Evolutionary conservation across 2,888 invertebrate genomes (phyloP).

Genomic region (Chrysotoxum bicinctum): DNA sequence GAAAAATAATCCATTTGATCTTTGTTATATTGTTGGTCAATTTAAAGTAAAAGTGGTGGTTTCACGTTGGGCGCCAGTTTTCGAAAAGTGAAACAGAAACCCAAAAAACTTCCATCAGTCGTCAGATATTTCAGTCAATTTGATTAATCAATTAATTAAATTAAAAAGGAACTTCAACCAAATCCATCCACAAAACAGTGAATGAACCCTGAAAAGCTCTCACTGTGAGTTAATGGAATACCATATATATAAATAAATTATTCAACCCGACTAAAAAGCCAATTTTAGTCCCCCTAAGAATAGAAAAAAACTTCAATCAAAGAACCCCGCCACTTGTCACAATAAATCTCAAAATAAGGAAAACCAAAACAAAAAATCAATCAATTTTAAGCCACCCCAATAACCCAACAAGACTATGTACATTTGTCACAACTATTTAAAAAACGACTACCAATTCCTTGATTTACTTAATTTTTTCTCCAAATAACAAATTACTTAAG

Average conservation of each 20-base stretch:
- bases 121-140: not conserved
- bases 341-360: slow-evolving; percentile 43
- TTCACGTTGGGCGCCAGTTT: not conserved
- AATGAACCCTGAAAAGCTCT: slow-evolving; percentile 6
- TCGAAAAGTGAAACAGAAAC: not conserved
- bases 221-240: not conserved
- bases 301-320: slow-evolving; percentile 8
- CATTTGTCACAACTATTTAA: slow-evolving; percentile 63
- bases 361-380: slow-evolving; percentile 17
- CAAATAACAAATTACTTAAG: slow-evolving; percentile 44
- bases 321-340: slow-evolving; percentile 30
- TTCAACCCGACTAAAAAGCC: not conserved
- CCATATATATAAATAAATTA: slow-evolving; percentile 2
- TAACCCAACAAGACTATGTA: no score
- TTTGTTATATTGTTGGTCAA: not conserved
- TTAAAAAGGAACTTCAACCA: not conserved
- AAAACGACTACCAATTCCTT: slow-evolving; percentile 21
- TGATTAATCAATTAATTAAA: not conserved
- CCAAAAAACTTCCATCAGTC: not conserved
- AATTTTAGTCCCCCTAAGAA: not conserved
- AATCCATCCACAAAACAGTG: not conserved
- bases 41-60: no score
- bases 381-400: slow-evolving; percentile 36
- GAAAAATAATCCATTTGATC: no score
- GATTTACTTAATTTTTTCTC: slow-evolving; percentile 32